A percentile compares a stretch with the other conserved stretches of the same genome.
Evolutionary conservation across 1,140 invertebrate genomes (phyloP).

Genomic region (Drosophila asahinai): DNA sequence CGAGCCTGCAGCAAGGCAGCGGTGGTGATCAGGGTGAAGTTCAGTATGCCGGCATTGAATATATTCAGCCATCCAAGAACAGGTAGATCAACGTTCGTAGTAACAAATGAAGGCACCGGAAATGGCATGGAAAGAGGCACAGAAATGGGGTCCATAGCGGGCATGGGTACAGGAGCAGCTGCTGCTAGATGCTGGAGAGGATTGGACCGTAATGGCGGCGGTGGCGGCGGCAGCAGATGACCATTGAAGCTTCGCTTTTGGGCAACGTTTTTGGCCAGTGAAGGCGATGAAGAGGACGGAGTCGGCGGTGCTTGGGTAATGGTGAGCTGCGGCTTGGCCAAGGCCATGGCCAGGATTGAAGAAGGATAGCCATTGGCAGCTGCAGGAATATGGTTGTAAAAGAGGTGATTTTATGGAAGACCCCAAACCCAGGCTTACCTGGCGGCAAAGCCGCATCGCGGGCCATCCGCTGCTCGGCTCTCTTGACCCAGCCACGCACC

Average conservation of each 20-base stretch:
- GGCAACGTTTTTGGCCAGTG: conserved; percentile 17
- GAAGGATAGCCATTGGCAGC: conserved; percentile 4
- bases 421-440: conserved; percentile 8
- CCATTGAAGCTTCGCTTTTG: conserved; percentile 50
- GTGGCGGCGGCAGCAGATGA: background rate
- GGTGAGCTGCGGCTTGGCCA: conserved; percentile 27
- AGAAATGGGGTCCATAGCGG: background rate
- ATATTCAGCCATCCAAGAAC: conserved; percentile 59
- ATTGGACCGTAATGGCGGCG: background rate
- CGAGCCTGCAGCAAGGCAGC: conserved; percentile 56
- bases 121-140: conserved; percentile 13
- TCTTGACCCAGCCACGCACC: conserved; percentile 72
- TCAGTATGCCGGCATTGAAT: conserved; percentile 69
- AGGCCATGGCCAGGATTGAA: conserved; percentile 24
- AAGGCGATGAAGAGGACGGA: background rate
- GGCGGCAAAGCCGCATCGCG: conserved; percentile 37
- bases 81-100: conserved; percentile 35
- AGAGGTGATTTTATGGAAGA: background rate
- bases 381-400: background rate
- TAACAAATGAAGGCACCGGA: conserved; percentile 33
- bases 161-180: background rate
- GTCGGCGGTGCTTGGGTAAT: background rate
- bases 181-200: background rate
- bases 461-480: conserved; percentile 61
- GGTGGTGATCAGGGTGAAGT: conserved; percentile 67